Evolutionary conservation across 2,888 invertebrate genomes (phyloP), one percentile per base, ranked within the genome.

Genomic region (Phyto melanocephala): DNA sequence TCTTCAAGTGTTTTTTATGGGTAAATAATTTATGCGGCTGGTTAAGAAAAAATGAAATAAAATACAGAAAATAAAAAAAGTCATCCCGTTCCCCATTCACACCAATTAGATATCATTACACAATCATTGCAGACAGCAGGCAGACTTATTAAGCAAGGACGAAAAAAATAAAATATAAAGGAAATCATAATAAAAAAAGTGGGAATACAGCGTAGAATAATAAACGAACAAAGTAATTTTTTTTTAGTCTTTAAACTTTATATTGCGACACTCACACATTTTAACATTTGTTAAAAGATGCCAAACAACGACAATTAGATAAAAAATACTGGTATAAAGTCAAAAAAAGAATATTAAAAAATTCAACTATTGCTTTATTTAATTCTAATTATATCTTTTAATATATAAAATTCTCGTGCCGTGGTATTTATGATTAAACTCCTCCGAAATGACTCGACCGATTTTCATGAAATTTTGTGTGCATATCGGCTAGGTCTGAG

Each of bases 21-120:
- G 67, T 75, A 79, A 82, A 79, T 82, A 79, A 82, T 76, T 82
- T 82, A 82, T 82, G 70, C 82, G 79, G 70, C 82, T 79, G 82
- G 65, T 56, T 54, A 54, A 45, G 40, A 72, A 81, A 81, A 60
- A 71, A 71, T 58, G 11, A 65, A 71, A 67, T 63, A 50, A 70
- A 68, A 63, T 50, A 68, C 22, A 71, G 52, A 56, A 74, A 68
- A 50, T 37, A 70, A 70, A 68, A 68, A 56, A 63, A 24, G 24
- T 42, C 52, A 35, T 40, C 47, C 83, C 65, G 54, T 68, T 72
- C 76, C 52, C 86, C 86, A 87, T 85, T 87, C 87, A 85, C 88
- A 86, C 86, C 89, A 89, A 89, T 89, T 89, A 89, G 88, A 89
- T 87, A 88, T 89, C 89, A 89, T 89, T 89, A 89, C 88, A 87